A percentile compares a stretch with the other conserved stretches of the same genome.
Evolutionary conservation across 1,140 invertebrate species (phyloP).

Genomic region (Radopholus similis): DNA sequence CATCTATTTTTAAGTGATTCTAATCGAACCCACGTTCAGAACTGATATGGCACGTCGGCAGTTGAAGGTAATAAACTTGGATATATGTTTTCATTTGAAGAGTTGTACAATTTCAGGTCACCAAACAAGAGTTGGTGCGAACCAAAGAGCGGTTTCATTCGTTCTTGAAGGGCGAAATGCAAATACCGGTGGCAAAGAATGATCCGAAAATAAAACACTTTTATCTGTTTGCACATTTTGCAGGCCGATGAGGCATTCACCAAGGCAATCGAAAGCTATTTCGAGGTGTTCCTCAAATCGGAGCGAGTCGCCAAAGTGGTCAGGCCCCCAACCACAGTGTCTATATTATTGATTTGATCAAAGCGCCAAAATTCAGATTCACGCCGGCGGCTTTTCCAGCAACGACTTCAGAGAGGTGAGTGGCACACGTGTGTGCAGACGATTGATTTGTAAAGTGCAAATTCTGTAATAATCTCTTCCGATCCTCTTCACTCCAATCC

Average conservation of each 20-base stretch:
- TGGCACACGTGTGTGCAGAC: constrained; percentile 95
- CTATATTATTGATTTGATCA: neutral
- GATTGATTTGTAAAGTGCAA: too few species aligned
- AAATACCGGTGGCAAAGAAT: constrained; percentile 70
- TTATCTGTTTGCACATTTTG: too few species aligned
- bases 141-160: constrained; percentile 85
- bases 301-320: constrained; percentile 92
- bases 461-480: too few species aligned
- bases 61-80: too few species aligned
- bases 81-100: neutral
- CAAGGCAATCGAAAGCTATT: constrained; percentile 94
- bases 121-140: constrained; percentile 87
- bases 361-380: constrained; percentile 43
- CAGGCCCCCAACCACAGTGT: neutral
- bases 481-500: too few species aligned
- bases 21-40: constrained; percentile 75
- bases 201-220: neutral
- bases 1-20: too few species aligned
- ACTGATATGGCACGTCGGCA: neutral
- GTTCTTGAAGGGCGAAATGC: constrained; percentile 76
- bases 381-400: constrained; percentile 90
- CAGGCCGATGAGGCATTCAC: constrained; percentile 93
- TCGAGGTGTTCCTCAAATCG: constrained; percentile 92
- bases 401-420: constrained; percentile 93
- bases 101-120: constrained; percentile 64